Evolutionary conservation across 2,113 vertebrate genomes (phyloP).

Genomic region (Myotis yumanensis): DNA sequence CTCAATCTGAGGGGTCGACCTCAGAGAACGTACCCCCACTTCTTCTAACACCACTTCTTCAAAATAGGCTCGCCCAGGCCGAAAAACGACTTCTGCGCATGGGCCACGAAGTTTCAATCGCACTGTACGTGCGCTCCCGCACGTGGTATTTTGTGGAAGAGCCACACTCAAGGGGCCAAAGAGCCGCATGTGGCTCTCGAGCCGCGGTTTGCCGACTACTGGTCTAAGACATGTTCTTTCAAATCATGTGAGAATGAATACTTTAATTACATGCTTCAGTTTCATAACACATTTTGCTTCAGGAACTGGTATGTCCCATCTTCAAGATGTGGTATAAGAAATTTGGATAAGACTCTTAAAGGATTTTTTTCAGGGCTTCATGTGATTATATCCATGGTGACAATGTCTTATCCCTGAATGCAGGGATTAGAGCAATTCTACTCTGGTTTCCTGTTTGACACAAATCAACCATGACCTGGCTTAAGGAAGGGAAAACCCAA

Average conservation of each 20-base stretch:
- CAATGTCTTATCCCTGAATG: not conserved
- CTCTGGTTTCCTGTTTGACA: not conserved
- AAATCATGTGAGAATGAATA: not conserved
- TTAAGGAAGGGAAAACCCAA: not conserved
- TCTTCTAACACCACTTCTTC: no score
- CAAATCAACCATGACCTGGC: fast-evolving
- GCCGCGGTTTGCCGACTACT: no score
- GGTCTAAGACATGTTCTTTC: not conserved
- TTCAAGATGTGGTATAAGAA: not conserved
- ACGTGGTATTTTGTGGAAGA: no score
- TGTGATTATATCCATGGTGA: not conserved
- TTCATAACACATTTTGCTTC: not conserved
- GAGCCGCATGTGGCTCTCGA: no score
- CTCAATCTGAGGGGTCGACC: no score
- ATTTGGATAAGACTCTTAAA: not conserved
- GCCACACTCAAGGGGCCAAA: no score
- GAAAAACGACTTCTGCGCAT: no score
- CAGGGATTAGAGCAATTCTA: not conserved
- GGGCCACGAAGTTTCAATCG: no score
- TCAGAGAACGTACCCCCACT: no score
- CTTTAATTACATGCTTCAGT: not conserved
- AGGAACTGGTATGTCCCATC: fast-evolving
- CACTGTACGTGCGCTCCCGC: no score
- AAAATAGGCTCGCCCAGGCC: no score
- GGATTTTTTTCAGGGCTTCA: not conserved